These are phyloP conservation scores for Macheiramphus alcinus DNA, from an alignment of 2,113 vertebrate genomes.

Conservation along the genomic window DNA sequence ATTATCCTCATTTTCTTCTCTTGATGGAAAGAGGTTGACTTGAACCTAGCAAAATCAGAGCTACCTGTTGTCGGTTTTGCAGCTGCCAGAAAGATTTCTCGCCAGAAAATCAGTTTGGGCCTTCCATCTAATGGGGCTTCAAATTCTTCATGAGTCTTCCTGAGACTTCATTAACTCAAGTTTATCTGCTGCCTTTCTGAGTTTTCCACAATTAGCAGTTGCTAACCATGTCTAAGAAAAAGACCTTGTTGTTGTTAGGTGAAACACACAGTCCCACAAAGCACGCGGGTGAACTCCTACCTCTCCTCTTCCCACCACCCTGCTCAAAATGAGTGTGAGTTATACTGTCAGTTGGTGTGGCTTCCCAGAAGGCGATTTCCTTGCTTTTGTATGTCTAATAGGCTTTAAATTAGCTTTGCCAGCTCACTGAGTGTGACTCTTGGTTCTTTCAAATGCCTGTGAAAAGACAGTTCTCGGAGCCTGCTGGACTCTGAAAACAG, in stretches of 20 bases:
- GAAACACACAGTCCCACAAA: background rate
- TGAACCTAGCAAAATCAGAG: background rate
- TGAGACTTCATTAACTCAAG: background rate
- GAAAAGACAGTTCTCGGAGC: background rate
- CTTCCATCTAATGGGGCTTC: background rate
- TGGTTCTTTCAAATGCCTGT: background rate
- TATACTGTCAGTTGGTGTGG: fast-evolving
- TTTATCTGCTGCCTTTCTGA: background rate
- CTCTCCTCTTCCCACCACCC: background rate
- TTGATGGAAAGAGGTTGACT: background rate
- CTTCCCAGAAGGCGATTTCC: background rate
- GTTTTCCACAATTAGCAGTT: background rate
- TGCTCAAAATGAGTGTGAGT: background rate
- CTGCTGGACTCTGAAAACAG: background rate
- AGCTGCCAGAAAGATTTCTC: background rate
- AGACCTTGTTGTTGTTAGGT: fast-evolving
- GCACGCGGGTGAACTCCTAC: background rate
- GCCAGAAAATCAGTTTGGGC: background rate
- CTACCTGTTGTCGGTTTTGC: background rate
- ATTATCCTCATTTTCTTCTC: background rate
- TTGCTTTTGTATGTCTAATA: background rate
- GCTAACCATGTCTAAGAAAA: background rate
- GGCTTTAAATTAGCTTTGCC: background rate
- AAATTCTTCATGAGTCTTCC: background rate
- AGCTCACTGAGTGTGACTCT: background rate